These are phyloP conservation scores for Pipa parva DNA, from an alignment of 2,113 vertebrate species.

Conservation along the genomic window DNA sequence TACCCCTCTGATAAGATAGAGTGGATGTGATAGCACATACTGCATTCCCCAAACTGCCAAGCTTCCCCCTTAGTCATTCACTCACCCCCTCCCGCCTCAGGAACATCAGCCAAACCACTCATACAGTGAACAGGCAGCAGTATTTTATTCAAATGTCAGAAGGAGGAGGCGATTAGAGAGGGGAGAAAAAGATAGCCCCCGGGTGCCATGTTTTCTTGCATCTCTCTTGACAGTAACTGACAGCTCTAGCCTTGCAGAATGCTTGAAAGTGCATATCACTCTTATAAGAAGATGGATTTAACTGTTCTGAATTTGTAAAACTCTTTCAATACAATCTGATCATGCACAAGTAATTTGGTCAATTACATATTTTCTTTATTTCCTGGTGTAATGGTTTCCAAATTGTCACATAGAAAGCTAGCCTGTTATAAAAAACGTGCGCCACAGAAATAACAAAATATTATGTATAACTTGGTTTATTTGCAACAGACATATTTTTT, in stretches of 20 bases:
- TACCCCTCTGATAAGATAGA: constrained; percentile 71
- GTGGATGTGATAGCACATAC: constrained; percentile 62
- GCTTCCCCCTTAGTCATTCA: constrained; percentile 45
- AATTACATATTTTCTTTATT: no score
- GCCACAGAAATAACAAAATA: no score
- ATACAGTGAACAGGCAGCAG: constrained; percentile 53
- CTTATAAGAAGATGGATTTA: not conserved
- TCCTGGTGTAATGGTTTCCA: no score
- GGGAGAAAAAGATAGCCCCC: constrained; percentile 65
- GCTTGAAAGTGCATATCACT: not conserved
- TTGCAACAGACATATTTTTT: no score
- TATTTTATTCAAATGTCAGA: constrained; percentile 75
- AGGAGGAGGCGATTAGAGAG: constrained; percentile 46
- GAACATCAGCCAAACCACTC: constrained; percentile 28
- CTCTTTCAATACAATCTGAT: not conserved
- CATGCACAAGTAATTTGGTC: not conserved
- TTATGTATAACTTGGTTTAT: no score
- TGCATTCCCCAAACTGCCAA: constrained; percentile 40
- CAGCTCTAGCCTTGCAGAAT: not conserved
- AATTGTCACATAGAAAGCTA: no score
- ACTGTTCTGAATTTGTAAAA: not conserved
- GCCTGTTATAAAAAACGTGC: no score
- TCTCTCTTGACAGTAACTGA: constrained; percentile 25
- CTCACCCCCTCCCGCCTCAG: constrained; percentile 36
- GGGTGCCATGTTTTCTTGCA: constrained; percentile 37